Conservation (phyloP, 2,113 vertebrate species). For the Pseudonaja textilis region DNA sequence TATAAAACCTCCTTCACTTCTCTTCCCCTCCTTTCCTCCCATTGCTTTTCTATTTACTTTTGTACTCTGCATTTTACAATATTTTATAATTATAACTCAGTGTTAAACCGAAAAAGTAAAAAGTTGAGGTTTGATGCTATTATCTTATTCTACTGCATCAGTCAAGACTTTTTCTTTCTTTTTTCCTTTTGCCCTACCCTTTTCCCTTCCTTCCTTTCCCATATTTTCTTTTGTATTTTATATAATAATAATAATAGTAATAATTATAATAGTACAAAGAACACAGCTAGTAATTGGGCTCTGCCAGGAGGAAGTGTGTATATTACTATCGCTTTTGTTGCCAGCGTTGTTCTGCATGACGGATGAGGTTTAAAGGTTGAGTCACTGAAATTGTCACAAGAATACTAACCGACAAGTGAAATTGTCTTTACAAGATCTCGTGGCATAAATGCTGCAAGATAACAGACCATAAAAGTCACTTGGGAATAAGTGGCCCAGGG, state of each 20-base stretch:
- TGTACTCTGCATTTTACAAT: no score
- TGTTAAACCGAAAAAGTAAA: no score
- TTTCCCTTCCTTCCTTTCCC: no score
- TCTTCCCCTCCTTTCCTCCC: no score
- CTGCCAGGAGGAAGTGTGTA: slow-evolving; percentile 57
- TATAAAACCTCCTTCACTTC: no score
- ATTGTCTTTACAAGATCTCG: slow-evolving; percentile 67
- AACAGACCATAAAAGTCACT: slow-evolving; percentile 76
- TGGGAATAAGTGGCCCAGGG: slow-evolving; percentile 69
- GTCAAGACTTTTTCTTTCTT: no score
- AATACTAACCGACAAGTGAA: slow-evolving; percentile 61
- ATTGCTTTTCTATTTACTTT: no score
- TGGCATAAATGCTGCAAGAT: slow-evolving; percentile 65
- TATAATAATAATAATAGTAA: background rate
- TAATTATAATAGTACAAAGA: background rate
- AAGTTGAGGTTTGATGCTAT: no score
- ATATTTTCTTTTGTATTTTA: no score
- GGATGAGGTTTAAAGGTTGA: slow-evolving; percentile 62
- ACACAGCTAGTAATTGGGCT: slow-evolving; percentile 55
- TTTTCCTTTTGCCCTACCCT: no score
- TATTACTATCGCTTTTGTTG: slow-evolving; percentile 55
- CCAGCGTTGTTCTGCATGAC: slow-evolving; percentile 62
- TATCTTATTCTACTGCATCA: no score
- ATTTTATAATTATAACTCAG: no score
- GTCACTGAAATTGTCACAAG: slow-evolving; percentile 53